Evolutionary conservation across 2,797 vertebrate species (phyloP).

Genomic region (Setipinna tenuifilis): DNA sequence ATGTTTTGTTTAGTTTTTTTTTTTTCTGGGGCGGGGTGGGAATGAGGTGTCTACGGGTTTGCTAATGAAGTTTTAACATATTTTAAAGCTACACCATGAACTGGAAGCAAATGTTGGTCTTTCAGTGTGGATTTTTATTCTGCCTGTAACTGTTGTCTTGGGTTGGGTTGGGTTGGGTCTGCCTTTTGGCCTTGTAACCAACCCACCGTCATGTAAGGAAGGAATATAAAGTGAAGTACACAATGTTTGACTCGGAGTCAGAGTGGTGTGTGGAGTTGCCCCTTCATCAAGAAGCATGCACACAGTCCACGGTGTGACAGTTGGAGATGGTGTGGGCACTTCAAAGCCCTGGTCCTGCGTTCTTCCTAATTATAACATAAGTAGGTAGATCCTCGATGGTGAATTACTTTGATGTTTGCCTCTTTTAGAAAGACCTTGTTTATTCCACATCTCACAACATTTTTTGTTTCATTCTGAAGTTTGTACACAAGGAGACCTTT

Average conservation of each 20-base stretch:
- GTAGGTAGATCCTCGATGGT: neutral
- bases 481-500: conserved; percentile 30
- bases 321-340: neutral
- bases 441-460: neutral
- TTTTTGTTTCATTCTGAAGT: neutral
- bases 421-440: neutral
- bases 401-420: neutral
- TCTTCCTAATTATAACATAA: neutral
- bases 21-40: neutral
- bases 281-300: neutral
- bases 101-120: conserved; percentile 59
- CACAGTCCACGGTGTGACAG: neutral
- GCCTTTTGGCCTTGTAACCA: neutral
- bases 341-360: neutral
- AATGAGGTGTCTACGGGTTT: neutral
- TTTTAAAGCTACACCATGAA: conserved; percentile 54
- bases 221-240: conserved; percentile 17
- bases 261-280: neutral
- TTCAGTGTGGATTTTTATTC: conserved; percentile 44
- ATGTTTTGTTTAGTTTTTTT: no score
- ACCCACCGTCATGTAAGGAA: neutral
- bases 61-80: conserved; percentile 16
- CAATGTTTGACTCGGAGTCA: neutral
- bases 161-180: conserved; percentile 50
- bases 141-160: conserved; percentile 64